Evolutionary conservation across 2,888 invertebrate species (phyloP), one percentile per base, ranked within the genome.

Genomic region (Helobdella robusta): DNA sequence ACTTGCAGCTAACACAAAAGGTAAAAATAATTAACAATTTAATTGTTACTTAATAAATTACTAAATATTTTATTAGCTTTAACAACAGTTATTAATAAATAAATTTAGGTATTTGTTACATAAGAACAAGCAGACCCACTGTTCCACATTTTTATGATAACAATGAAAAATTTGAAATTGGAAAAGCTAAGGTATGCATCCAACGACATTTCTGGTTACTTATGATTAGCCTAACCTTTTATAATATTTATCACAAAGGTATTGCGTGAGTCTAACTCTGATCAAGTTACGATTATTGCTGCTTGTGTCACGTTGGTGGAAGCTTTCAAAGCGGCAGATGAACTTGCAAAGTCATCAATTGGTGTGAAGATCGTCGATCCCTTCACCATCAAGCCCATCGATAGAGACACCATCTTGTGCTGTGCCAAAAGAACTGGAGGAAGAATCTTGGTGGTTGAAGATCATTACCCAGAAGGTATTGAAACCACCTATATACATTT

Each of bases 321-420:
- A 80, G 89, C 91, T 0, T 72, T 95, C 56, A 84, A 85, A 67
- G 97, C 97, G 30, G 88, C 91, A 0, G 86, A 86, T 67, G 82
- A 83, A 67, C 83, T 97, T 66, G 84, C 83, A 8, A 85, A 85
- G 20, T 68, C 71, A n/a, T 81, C 81, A 28, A 82, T 93, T 63
- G 82, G 85, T 66, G 62, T 62, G 34, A 62, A 30, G 54, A 87
- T 98, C 28, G 78, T 99, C 77, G 98, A 98, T 83, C 90, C 89
- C 5, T 98, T 95, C 83, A 94, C 95, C 11, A 82, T 97, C 68
- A 97, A 98, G 81, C 98, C 98, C 0, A 82, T 98, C 71, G 98
- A 98, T 81, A 84, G 83, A 64, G 85, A 84, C 0, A 83, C 86
- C 1, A 85, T 99, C 48, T 78, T 87, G 48, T 81, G 83, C 62